phyloP scores from a whole-genome alignment of 2,797 vertebrate species.

The Pseudochaenichthys georgianus region DNA sequence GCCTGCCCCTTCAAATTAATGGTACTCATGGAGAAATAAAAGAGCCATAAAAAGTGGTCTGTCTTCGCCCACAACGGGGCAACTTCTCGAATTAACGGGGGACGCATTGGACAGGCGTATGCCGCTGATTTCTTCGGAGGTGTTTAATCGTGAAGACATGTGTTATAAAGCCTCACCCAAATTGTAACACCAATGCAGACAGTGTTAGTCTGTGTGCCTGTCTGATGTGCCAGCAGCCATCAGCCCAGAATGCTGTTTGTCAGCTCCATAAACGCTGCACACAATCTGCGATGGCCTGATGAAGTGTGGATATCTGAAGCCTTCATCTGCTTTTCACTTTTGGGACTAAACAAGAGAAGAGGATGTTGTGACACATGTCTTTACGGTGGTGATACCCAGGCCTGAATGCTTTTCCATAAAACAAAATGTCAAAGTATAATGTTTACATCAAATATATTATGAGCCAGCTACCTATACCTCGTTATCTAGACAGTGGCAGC shows the following conservation, averaged over 20 bases:
- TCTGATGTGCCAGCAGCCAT: slow-evolving; percentile 29
- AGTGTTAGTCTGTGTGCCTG: slow-evolving; percentile 15
- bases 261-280: slow-evolving; percentile 24
- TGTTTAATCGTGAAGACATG: slow-evolving; percentile 31
- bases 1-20: slow-evolving; percentile 58
- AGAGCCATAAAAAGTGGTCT: slow-evolving; percentile 50
- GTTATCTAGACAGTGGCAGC: not conserved
- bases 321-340: slow-evolving; percentile 9
- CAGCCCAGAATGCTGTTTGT: slow-evolving; percentile 29
- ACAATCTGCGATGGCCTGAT: slow-evolving; percentile 8
- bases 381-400: not conserved
- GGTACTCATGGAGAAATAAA: slow-evolving; percentile 63
- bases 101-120: slow-evolving; percentile 1
- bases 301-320: slow-evolving; percentile 31
- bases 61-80: slow-evolving; percentile 34
- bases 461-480: slow-evolving; percentile 7
- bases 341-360: slow-evolving; percentile 7
- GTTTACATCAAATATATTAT: slow-evolving; percentile 18
- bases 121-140: slow-evolving; percentile 31
- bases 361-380: slow-evolving; percentile 3
- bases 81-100: slow-evolving; percentile 43
- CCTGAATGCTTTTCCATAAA: slow-evolving; percentile 19
- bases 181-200: slow-evolving; percentile 23
- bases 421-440: slow-evolving; percentile 19
- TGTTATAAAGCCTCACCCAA: slow-evolving; percentile 22